These are phyloP conservation scores for Scaptomyza graminum DNA, from an alignment of 1,140 invertebrate genomes.

Conservation along the genomic window DNA sequence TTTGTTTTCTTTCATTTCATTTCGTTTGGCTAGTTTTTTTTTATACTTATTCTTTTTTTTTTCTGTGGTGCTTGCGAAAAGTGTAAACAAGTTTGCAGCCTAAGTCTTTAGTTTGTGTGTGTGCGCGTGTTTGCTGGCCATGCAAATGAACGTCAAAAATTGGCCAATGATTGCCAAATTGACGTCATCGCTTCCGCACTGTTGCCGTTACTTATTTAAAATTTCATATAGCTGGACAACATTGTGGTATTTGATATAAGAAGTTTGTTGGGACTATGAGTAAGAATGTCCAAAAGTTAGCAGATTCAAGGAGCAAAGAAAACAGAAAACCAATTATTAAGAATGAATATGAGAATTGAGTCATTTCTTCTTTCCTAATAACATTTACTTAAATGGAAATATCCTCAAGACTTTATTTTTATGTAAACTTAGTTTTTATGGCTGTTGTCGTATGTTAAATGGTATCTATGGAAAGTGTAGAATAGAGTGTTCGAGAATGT, in stretches of 20 bases:
- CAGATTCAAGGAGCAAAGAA: too few species aligned
- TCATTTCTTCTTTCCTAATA: too few species aligned
- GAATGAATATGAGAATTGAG: too few species aligned
- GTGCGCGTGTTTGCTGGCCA: conserved; percentile 18
- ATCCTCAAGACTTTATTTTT: too few species aligned
- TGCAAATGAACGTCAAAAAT: conserved; percentile 61
- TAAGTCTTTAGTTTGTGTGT: conserved; percentile 78
- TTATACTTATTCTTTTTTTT: conserved; percentile 18
- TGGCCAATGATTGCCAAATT: conserved; percentile 68
- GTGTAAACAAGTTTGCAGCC: conserved; percentile 78
- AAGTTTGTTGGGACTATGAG: not conserved
- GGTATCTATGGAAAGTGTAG: too few species aligned
- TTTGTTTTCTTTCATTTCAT: conserved; percentile 17
- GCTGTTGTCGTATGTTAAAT: too few species aligned
- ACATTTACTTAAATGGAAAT: too few species aligned
- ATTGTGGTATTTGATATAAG: not conserved
- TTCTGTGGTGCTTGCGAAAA: conserved; percentile 64
- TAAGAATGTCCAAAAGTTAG: not conserved
- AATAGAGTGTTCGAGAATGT: too few species aligned
- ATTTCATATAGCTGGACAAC: not conserved
- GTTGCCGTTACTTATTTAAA: conserved; percentile 1
- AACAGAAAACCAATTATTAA: too few species aligned
- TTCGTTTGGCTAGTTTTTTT: conserved; percentile 1
- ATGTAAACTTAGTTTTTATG: too few species aligned
- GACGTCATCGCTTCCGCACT: conserved; percentile 42